Conservation (phyloP, 2,888 invertebrate genomes). For the Asteroscopus sphinx region DNA sequence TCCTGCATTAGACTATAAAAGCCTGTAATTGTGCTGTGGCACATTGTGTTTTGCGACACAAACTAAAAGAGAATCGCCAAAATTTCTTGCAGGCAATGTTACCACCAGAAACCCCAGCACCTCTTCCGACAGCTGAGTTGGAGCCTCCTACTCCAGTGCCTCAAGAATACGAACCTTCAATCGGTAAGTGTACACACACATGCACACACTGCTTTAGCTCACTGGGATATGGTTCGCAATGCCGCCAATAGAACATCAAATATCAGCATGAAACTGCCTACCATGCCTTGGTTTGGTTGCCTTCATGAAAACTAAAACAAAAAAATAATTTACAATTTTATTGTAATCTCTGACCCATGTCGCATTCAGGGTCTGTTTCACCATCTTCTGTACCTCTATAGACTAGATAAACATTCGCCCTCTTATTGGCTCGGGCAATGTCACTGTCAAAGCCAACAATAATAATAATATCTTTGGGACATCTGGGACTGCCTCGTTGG, state of each 20-base stretch:
- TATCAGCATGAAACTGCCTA: conserved; percentile 34
- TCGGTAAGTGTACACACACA: conserved; percentile 72
- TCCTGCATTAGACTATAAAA: too few species aligned
- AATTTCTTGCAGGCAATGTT: conserved; percentile 62
- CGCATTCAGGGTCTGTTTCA: too few species aligned
- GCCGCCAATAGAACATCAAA: conserved; percentile 12
- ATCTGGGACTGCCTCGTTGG: too few species aligned
- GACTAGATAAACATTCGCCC: too few species aligned
- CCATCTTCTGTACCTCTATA: too few species aligned
- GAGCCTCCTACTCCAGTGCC: conserved; percentile 87
- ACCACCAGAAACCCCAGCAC: conserved; percentile 80
- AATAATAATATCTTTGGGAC: too few species aligned
- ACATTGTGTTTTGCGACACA: too few species aligned
- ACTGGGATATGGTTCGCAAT: conserved; percentile 45
- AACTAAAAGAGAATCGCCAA: not conserved
- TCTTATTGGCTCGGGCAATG: too few species aligned
- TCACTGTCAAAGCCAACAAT: too few species aligned
- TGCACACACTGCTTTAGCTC: conserved; percentile 15
- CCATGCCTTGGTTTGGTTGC: conserved; percentile 43
- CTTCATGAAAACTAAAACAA: conserved; percentile 9
- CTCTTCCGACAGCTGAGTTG: conserved; percentile 68
- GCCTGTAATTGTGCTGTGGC: too few species aligned
- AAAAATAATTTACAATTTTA: conserved; percentile 7
- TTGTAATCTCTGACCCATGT: too few species aligned
- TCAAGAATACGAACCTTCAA: conserved; percentile 86